phyloP scores from a whole-genome alignment of 92 coral and sea anemone genomes.

The Parazoanthus darwini region DNA sequence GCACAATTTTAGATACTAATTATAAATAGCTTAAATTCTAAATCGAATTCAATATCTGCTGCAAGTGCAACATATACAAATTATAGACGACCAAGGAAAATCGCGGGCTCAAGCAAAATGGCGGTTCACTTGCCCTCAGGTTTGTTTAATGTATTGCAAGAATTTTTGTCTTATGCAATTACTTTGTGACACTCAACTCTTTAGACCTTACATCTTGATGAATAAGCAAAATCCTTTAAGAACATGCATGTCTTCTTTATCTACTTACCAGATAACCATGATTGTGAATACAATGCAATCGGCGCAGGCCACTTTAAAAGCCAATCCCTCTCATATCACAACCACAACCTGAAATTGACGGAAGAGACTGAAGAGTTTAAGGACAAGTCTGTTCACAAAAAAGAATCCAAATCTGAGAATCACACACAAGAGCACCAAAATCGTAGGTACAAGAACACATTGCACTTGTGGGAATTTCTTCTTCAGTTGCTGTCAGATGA shows the following conservation, averaged over 20 bases:
- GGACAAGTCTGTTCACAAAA: neutral
- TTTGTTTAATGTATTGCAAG: neutral
- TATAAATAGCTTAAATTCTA: no score
- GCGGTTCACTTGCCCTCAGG: neutral
- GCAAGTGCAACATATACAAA: no score
- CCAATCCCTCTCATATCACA: neutral
- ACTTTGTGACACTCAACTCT: no score
- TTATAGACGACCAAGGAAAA: neutral
- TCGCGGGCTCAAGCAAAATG: neutral
- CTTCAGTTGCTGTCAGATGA: conserved; percentile 34
- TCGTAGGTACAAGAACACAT: conserved; percentile 19
- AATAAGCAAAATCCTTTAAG: no score
- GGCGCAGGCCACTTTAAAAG: neutral
- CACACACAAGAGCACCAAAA: neutral
- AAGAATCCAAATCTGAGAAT: neutral
- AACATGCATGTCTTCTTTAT: neutral
- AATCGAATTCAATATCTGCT: no score
- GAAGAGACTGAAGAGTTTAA: neutral
- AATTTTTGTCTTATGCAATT: neutral
- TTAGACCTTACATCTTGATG: no score
- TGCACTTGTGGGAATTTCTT: conserved; percentile 36
- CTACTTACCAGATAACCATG: neutral
- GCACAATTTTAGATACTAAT: no score
- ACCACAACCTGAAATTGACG: neutral
- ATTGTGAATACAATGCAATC: neutral